Base-by-base conservation (phyloP, 2,888 invertebrate genomes). In the Meliscaeva auricollis region DNA sequence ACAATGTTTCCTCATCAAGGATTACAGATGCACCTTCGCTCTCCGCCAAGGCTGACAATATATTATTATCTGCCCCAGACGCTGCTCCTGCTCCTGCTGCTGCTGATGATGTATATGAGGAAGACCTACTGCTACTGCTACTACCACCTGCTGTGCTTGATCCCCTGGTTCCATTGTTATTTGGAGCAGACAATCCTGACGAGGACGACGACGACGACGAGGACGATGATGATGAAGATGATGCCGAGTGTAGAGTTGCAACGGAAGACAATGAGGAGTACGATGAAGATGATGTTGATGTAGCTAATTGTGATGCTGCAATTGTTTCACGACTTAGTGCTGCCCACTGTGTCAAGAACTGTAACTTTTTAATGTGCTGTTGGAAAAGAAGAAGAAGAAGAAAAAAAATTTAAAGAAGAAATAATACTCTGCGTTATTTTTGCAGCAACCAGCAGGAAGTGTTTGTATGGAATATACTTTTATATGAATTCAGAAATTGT, bases 331-430 rank as follows among this genome's bases (percentile, higher is more conserved):
- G 91, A 89, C 91, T 92, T 84, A 92, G 88, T 50, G 92, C 91
- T 70, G 92, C 92, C 87, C 91, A 91, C 90, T 92, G 92, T 87
- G 92, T 91, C 87, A 92, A 89, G 83, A 90, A 89, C 89, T 92
- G 92, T 85, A 92, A 89, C 89, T 92, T 91, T 89, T 92, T 91
- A 88, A 92, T 91, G 92, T 92, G 92, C 92, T 92, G 90, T 80
- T 35, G 6, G 3, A 38, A 3, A 58, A 8, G 17, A 17, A 7
- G 87, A 88, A 82, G 54, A 74, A 60, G 52, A 54, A 15, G 13
- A 62, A 50, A 4, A 62, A 58, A 77, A 62, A 70, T 77, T 62
- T 11, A 4, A 30, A 22, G 13, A n/a, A 17, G n/a, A 64, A 54
- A 41, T 38, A 38, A 17, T 32, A 41, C n/a, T n/a, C n/a, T 41